These are phyloP conservation scores for Galago senegalensis DNA, from an alignment of 2,797 vertebrate species.

Conservation along the genomic window DNA sequence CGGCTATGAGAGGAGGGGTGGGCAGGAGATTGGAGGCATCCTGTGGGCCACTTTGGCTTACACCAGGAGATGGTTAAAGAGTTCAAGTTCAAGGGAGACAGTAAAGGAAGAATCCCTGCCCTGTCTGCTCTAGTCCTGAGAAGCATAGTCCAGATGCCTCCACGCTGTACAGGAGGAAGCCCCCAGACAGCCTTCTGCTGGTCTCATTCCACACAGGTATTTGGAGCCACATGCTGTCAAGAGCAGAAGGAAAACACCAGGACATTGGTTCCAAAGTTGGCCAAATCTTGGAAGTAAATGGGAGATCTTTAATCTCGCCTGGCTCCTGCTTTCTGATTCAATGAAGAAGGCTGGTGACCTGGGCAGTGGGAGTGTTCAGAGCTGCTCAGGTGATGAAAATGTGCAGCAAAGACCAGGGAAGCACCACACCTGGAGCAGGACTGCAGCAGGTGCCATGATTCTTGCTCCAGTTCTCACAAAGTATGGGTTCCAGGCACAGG, in stretches of 20 bases:
- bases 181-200: no score
- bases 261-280: not conserved
- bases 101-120: not conserved
- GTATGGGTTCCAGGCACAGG: not conserved
- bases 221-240: not conserved
- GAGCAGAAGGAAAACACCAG: not conserved
- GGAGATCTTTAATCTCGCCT: not conserved
- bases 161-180: not conserved
- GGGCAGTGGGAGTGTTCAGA: not conserved
- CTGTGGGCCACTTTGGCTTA: not conserved
- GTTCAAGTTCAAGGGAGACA: not conserved
- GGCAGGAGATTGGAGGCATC: not conserved
- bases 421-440: not conserved
- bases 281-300: not conserved
- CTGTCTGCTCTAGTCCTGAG: not conserved
- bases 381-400: not conserved
- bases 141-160: not conserved
- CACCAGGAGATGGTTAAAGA: not conserved
- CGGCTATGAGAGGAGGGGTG: not conserved
- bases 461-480: not conserved
- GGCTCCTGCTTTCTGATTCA: not conserved
- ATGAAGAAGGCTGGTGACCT: not conserved
- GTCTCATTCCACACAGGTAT: not conserved
- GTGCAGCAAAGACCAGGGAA: not conserved
- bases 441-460: not conserved